Conservation (phyloP, 30 jellyfish, hydroid and myxozoan species). For the Aurelia sp. region DNA sequence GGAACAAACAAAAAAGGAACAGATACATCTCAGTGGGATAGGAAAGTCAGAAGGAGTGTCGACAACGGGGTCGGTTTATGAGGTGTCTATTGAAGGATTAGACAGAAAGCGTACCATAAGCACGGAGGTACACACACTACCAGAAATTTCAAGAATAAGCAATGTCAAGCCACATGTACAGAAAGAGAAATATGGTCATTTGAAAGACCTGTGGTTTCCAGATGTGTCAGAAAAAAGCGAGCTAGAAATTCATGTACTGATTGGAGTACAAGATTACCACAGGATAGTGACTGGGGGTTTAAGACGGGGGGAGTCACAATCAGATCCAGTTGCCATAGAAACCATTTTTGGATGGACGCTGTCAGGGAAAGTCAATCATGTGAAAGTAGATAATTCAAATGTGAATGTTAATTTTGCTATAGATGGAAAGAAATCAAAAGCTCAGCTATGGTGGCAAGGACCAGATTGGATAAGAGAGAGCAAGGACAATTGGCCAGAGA, state of each 20-base stretch:
- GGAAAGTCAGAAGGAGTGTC: conserved; percentile 23
- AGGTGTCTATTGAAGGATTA: conserved; percentile 1
- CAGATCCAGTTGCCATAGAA: conserved; percentile 31
- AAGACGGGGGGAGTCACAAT: conserved; percentile 34
- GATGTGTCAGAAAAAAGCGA: conserved; percentile 37
- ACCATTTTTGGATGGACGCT: conserved; percentile 48
- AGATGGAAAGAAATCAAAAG: not conserved
- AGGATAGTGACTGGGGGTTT: conserved; percentile 12
- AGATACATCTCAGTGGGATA: conserved; percentile 16
- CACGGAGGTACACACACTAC: conserved; percentile 53
- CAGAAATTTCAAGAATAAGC: conserved; percentile 18
- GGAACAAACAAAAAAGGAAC: conserved; percentile 2
- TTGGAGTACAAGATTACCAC: conserved; percentile 18
- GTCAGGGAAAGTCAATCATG: conserved; percentile 23
- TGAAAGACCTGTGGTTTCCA: conserved; percentile 34
- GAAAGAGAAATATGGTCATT: not conserved
- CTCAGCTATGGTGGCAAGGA: conserved; percentile 48
- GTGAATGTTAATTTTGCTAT: conserved; percentile 1
- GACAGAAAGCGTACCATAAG: conserved; percentile 24
- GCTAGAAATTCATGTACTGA: conserved; percentile 22
- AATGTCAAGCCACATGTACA: conserved; percentile 48
- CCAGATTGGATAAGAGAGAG: conserved; percentile 3
- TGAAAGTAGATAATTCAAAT: not conserved
- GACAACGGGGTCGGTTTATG: conserved; percentile 37
- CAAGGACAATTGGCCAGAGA: conserved; percentile 9